These are phyloP conservation scores for Pomatorhinus ruficollis DNA, from an alignment of 2,113 vertebrate genomes.

Conservation along the genomic window DNA sequence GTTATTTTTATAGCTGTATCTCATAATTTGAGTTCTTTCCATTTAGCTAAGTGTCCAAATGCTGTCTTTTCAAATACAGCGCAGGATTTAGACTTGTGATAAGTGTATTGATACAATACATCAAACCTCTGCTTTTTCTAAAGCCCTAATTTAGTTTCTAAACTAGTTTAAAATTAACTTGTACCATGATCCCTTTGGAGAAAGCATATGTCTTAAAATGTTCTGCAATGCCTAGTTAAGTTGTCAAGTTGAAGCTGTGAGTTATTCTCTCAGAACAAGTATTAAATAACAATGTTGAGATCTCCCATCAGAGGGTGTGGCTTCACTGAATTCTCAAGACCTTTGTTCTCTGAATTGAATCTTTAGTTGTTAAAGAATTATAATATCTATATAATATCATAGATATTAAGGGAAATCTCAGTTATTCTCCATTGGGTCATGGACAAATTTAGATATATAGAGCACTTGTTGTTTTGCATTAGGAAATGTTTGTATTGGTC, in stretches of 20 bases:
- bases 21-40: constrained; percentile 34
- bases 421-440: neutral
- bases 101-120: neutral
- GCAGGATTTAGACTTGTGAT: neutral
- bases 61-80: constrained; percentile 8
- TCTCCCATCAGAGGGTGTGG: neutral
- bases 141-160: constrained; percentile 2
- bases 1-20: constrained; percentile 53
- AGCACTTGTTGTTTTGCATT: neutral
- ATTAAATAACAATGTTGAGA: neutral
- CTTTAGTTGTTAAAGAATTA: neutral
- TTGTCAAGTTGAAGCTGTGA: neutral
- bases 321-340: neutral
- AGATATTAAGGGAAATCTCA: neutral
- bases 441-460: neutral
- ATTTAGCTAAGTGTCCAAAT: constrained; percentile 32
- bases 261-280: neutral
- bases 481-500: neutral
- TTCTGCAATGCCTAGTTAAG: neutral
- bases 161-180: constrained; percentile 5
- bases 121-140: neutral
- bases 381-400: neutral
- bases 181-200: neutral
- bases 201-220: neutral
- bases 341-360: neutral